These are phyloP conservation scores for Sus cebifrons DNA, from an alignment of 2,797 vertebrate genomes.

Conservation along the genomic window DNA sequence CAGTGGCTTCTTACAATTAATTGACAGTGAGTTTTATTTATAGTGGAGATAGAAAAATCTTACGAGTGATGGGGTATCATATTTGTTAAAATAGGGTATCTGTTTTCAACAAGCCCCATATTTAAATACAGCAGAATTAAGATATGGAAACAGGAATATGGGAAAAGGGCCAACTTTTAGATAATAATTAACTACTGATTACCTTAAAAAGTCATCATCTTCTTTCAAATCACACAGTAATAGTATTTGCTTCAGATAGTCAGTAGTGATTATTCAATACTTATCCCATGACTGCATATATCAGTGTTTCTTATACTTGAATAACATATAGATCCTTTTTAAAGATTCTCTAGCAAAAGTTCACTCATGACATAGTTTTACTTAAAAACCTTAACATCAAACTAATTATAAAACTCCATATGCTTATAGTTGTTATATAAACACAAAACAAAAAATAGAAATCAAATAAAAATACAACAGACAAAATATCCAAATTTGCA, in stretches of 20 bases:
- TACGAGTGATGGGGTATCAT: neutral
- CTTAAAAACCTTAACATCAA: slow-evolving; percentile 65
- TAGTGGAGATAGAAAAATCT: neutral
- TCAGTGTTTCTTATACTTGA: neutral
- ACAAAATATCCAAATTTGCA: slow-evolving; percentile 66
- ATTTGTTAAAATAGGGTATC: neutral
- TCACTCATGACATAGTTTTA: slow-evolving; percentile 64
- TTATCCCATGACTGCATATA: neutral
- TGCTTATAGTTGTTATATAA: slow-evolving; percentile 68
- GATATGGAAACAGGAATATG: neutral
- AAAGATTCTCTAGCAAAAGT: neutral
- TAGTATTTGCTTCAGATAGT: neutral
- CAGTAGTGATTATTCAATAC: neutral
- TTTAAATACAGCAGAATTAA: slow-evolving; percentile 4
- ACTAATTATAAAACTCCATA: slow-evolving; percentile 77
- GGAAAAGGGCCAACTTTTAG: neutral
- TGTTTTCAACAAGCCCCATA: neutral
- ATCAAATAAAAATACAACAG: slow-evolving; percentile 71
- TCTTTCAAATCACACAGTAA: neutral
- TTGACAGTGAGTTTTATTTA: neutral
- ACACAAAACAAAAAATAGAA: slow-evolving; percentile 76
- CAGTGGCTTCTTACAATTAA: neutral
- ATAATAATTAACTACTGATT: slow-evolving; percentile 15
- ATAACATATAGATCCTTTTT: neutral
- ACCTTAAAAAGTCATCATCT: neutral